Evolutionary conservation across 1,140 invertebrate species (phyloP), one percentile per base, ranked within the genome.

Genomic region (Idris sp.): DNA sequence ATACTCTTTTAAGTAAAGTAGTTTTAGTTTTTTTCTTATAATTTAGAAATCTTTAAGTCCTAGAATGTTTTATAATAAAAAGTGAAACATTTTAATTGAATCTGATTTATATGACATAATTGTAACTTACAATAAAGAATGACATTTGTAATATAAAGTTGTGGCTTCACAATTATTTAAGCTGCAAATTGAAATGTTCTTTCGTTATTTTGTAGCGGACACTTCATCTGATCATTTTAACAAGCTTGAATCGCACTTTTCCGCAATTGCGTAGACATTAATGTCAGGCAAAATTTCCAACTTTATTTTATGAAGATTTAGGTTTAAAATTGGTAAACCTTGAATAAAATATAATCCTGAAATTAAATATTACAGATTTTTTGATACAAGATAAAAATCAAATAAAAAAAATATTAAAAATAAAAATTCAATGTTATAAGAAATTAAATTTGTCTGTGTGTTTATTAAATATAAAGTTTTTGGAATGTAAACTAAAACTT

Each of bases 241-340:
- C 58, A 11, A 64, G 58, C 58, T 69, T 41, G 64, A 74, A 75
- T 75, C 56, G 53, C 64, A 64, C 64, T 75, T 75, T 75, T 75
- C 72, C 72, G 72, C 72, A 68, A 59, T 75, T 75, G 72, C 64
- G 58, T 64, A 41, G 56, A 56, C 31, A 41, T 26, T 53, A 74
- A 61, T 58, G 28, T 6, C n/a, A 10, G 30, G 28, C 51, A 56
- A 48, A n/a, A n/a, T n/a, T n/a, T n/a, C 58, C 49, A 41, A 69
- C 69, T 44, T 43, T 35, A 75, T 36, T 76, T 53, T 53, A 54
- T 69, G 49, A 62, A 64, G 11, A n/a, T n/a, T n/a, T n/a, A 25
- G 33, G 30, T 69, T 64, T 76, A 64, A 3, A 43, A 71, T 49
- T 54, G 10, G 48, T 64, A 65, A 71, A 64, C 64, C 64, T 68